Base-by-base conservation (phyloP, 2,797 vertebrate species). In the Aotus griseimembra region DNA sequence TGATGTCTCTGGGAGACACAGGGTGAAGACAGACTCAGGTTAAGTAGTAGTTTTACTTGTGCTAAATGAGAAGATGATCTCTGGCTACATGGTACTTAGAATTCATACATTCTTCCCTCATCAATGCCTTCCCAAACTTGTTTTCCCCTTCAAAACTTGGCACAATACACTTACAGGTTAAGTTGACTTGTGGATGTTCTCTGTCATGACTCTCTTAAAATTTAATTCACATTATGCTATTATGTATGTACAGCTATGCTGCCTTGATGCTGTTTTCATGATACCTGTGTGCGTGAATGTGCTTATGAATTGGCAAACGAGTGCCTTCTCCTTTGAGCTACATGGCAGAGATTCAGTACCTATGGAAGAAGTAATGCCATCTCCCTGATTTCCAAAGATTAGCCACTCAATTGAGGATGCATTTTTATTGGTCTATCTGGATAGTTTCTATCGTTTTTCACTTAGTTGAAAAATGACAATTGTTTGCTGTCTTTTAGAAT, bases 361-460 rank as follows among this genome's bases (percentile, higher is more conserved):
- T 26, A 4, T 1, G 15, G 77, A 82, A 70, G 48, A 72, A 48
- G 39, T 13, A 77, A n/a, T 5, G 24, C 1, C 19, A 3, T 8
- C 30, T 13, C 39, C 7, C 85, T 36, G 3, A 4, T n/a, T n/a
- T 61, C 20, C 0, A 8, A 48, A 36, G 79, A 30, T 7, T 1
- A 12, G 2, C 46, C 17, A 19, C 2, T 36, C 70, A 19, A 14
- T 6, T 0, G 44, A 33, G 1, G 4, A 12, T 15, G 22, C 19
- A 0, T 75, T 94, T 84, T 46, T 13, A 22, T 11, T 36, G 30
- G 58, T 46, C 20, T 73, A 1, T 7, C 15, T 26, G 46, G 20
- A 7, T 1, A 13, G 44, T 67, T 15, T 36, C 26, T 11, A 0
- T 7, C 3, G 24, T 24, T 36, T 91, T 50, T 76, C 41, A 48